These are phyloP conservation scores for Ranitomeya imitator DNA, from an alignment of 2,113 vertebrate species.

Conservation along the genomic window DNA sequence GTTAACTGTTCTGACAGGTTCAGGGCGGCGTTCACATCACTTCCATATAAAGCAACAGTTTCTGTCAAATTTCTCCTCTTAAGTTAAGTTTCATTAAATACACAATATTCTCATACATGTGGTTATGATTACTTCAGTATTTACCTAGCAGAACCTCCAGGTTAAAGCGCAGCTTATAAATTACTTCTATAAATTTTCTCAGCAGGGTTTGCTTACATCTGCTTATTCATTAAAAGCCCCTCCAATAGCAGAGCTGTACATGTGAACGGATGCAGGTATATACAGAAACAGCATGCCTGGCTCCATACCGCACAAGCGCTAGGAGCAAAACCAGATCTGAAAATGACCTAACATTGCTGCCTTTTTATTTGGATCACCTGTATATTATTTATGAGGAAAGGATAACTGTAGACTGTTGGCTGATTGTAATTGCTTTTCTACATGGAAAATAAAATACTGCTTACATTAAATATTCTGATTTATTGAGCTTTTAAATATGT, in stretches of 20 bases:
- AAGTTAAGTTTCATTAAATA: not conserved
- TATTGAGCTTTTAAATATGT: not conserved
- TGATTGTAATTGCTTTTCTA: not conserved
- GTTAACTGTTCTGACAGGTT: not conserved
- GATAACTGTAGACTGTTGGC: not conserved
- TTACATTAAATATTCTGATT: not conserved
- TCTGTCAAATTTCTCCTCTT: not conserved
- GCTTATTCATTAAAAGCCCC: not conserved
- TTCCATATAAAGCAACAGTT: not conserved
- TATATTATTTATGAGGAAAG: not conserved
- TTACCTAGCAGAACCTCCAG: conserved; percentile 24
- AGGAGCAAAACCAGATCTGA: not conserved
- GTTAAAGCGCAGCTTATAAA: conserved; percentile 21
- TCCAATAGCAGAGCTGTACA: not conserved
- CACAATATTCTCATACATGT: conserved; percentile 9
- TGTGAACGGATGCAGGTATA: not conserved
- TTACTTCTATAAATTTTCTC: conserved; percentile 28
- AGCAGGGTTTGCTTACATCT: conserved; percentile 33
- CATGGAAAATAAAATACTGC: not conserved
- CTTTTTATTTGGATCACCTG: conserved; percentile 34
- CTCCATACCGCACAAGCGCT: not conserved
- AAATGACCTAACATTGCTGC: not conserved
- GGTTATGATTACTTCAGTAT: conserved; percentile 35
- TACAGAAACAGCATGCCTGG: not conserved
- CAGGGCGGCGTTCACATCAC: not conserved